Percentiles rank a stretch among this genome's conserved stretches.
Conservation (phyloP, 2,113 vertebrate species). For the Otis tarda region DNA sequence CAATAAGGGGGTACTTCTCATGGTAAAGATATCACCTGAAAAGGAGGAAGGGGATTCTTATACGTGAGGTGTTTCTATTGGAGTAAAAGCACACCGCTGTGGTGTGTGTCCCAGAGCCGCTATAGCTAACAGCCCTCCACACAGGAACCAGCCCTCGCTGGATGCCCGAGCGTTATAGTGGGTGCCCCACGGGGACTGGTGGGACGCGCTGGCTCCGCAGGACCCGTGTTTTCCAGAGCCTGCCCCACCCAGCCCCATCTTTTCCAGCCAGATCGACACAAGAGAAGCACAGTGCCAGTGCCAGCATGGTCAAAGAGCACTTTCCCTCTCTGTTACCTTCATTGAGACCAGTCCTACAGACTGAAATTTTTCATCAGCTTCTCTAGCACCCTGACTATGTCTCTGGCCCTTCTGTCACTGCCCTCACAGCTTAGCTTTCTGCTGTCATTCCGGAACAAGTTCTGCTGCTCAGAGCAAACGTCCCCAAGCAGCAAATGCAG, state of each 20-base stretch:
- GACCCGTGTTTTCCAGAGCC: neutral
- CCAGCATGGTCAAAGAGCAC: accelerated
- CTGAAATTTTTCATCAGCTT: neutral
- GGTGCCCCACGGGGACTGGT: neutral
- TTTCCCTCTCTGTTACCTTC: neutral
- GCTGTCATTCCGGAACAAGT: neutral
- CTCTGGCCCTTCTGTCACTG: neutral
- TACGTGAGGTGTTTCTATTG: neutral
- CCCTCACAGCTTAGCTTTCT: neutral
- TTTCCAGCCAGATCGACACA: neutral
- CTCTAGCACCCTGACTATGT: neutral
- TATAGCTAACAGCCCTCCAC: neutral
- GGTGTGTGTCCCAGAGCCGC: neutral
- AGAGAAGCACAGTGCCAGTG: neutral
- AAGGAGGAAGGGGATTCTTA: neutral
- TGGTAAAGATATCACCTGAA: neutral
- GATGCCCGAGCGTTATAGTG: accelerated
- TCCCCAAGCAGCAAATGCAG: neutral
- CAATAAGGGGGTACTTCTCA: neutral
- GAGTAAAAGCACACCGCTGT: neutral
- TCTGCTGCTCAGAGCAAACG: neutral
- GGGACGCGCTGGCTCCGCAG: neutral
- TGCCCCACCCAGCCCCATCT: neutral
- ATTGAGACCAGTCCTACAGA: neutral
- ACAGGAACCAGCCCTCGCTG: neutral